Percentiles rank a stretch among this genome's conserved stretches.
Evolutionary conservation across 2,888 invertebrate genomes (phyloP).

Genomic region (Troides aeacus): DNA sequence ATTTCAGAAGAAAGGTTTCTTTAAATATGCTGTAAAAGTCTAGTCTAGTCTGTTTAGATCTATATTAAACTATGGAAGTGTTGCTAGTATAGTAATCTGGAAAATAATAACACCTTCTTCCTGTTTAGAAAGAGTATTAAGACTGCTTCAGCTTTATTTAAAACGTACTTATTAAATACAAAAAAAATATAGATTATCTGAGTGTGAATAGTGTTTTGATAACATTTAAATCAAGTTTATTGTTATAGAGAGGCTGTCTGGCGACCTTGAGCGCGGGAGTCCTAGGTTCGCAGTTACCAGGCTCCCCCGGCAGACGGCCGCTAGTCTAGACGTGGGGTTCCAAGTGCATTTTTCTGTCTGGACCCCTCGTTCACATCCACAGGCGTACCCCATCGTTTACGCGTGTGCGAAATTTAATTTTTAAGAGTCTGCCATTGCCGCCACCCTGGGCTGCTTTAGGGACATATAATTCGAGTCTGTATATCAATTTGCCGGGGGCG

Average conservation of each 20-base stretch:
- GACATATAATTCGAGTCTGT: slow-evolving; percentile 27
- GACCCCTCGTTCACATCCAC: slow-evolving; percentile 56
- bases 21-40: no score
- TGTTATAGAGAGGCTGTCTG: not conserved
- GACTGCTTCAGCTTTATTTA: no score
- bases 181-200: not conserved
- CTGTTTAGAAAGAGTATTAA: no score
- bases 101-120: no score
- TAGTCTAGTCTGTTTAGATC: no score
- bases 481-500: slow-evolving; percentile 31
- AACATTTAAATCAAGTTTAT: no score
- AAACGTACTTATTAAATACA: not conserved
- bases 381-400: slow-evolving; percentile 59
- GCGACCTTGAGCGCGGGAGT: slow-evolving; percentile 31
- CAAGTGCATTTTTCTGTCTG: slow-evolving; percentile 78
- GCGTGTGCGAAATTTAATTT: slow-evolving; percentile 71
- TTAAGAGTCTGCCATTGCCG: slow-evolving; percentile 43
- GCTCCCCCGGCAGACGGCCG: slow-evolving; percentile 55
- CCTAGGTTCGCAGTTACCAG: slow-evolving; percentile 47
- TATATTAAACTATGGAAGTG: no score
- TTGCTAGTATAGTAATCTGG: no score
- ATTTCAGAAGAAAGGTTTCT: no score
- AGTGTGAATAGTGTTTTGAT: not conserved
- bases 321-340: slow-evolving; percentile 76
- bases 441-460: slow-evolving; percentile 26